phyloP scores from a whole-genome alignment of 35 echinoderm and acorn worm species.

The Anneissia japonica region DNA sequence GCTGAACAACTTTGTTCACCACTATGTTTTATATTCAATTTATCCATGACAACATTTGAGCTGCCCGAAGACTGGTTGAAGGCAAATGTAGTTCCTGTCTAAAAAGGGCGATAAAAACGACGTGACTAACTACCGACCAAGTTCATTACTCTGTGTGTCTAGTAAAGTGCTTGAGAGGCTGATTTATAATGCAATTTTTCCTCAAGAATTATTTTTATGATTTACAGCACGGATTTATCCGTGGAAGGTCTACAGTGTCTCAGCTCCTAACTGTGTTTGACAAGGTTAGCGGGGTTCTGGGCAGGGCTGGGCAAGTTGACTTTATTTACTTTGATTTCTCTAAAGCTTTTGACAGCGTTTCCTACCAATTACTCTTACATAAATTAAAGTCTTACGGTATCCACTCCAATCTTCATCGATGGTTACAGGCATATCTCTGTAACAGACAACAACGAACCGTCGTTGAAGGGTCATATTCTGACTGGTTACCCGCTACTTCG shows the following conservation, averaged over 20 bases:
- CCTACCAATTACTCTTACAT: not conserved
- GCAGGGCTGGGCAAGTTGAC: constrained; percentile 8
- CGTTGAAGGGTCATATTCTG: not conserved
- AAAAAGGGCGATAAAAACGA: constrained; percentile 13
- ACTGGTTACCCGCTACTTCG: not conserved
- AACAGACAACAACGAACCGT: not conserved
- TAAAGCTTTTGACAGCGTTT: not conserved
- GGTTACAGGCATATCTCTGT: not conserved
- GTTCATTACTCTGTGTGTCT: not conserved
- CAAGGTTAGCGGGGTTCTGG: constrained; percentile 3
- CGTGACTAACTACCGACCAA: not conserved
- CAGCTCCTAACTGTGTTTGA: constrained; percentile 6
- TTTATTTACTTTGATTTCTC: constrained; percentile 18
- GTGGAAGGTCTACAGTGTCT: not conserved
- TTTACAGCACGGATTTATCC: constrained; percentile 9
- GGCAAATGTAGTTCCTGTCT: not conserved
- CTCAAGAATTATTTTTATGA: not conserved
- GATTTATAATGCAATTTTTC: constrained; percentile 8
- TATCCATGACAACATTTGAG: not conserved
- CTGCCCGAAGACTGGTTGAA: constrained; percentile 2
- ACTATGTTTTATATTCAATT: constrained; percentile 7
- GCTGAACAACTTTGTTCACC: constrained; percentile 4
- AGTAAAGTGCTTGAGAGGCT: not conserved
- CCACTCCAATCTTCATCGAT: not conserved
- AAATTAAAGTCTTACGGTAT: not conserved